Evolutionary conservation across 2,888 invertebrate genomes (phyloP).

Genomic region (Molorchus minor): DNA sequence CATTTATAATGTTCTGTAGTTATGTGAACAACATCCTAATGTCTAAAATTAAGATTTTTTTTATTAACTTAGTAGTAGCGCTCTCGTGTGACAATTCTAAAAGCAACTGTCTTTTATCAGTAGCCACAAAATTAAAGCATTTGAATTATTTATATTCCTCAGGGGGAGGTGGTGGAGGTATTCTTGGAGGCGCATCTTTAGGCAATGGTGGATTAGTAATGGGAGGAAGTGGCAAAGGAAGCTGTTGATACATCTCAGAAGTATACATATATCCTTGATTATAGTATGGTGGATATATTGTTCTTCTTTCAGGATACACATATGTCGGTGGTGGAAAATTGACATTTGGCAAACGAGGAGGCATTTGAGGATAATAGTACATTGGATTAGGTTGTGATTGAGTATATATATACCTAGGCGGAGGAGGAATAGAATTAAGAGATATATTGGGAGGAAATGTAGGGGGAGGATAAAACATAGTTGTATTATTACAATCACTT

Average conservation of each 20-base stretch:
- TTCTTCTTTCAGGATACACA: constrained; percentile 35
- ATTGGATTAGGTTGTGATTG: constrained; percentile 37
- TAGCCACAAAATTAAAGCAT: constrained; percentile 15
- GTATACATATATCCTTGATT: constrained; percentile 55
- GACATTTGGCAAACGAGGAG: constrained; percentile 46
- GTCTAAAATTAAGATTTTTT: too few species aligned
- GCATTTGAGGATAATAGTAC: constrained; percentile 51
- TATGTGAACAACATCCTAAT: too few species aligned
- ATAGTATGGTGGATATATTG: constrained; percentile 46
- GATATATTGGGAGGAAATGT: constrained; percentile 32
- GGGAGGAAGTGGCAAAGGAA: constrained; percentile 28
- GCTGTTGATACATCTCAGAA: constrained; percentile 51
- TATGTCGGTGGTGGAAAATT: constrained; percentile 50
- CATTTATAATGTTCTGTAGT: too few species aligned
- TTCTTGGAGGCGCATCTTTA: constrained; percentile 69
- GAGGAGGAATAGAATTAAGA: constrained; percentile 30
- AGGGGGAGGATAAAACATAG: constrained; percentile 20
- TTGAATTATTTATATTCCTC: constrained; percentile 38
- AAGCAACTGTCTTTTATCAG: too few species aligned
- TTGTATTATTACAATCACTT: constrained; percentile 47
- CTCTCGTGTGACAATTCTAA: too few species aligned
- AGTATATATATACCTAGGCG: constrained; percentile 33
- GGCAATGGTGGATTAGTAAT: constrained; percentile 64
- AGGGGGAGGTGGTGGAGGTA: constrained; percentile 71
- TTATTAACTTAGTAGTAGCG: too few species aligned